Conservation (phyloP, 2,113 vertebrate species). For the Xenopus borealis region DNA sequence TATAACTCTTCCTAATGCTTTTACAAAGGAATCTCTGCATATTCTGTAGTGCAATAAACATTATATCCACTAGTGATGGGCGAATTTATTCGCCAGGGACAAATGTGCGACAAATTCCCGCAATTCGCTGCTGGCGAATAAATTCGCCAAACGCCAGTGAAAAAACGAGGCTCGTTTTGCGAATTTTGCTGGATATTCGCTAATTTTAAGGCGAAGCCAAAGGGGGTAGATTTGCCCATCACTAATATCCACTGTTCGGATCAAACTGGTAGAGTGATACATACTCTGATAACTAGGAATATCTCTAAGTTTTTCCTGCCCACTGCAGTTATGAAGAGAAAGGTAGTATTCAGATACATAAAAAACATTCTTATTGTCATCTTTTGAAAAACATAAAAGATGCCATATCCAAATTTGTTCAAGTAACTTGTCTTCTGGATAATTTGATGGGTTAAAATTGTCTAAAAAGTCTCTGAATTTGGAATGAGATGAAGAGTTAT, state of each 20-base stretch:
- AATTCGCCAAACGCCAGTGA: too few relatives aligned
- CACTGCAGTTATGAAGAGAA: background rate
- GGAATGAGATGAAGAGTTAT: background rate
- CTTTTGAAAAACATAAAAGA: background rate
- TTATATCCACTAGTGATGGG: too few relatives aligned
- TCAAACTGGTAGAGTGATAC: background rate
- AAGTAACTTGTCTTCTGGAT: slow-evolving; percentile 12
- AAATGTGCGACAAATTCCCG: too few relatives aligned
- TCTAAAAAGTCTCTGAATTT: background rate
- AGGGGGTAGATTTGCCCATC: too few relatives aligned
- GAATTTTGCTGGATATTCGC: too few relatives aligned
- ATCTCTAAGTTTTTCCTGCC: background rate
- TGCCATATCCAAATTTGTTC: background rate
- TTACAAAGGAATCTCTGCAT: background rate
- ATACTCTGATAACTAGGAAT: too few relatives aligned
- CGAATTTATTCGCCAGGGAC: too few relatives aligned
- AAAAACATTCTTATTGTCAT: background rate
- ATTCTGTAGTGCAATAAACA: background rate
- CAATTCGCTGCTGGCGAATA: too few relatives aligned
- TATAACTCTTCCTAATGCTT: too few relatives aligned
- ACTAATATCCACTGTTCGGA: background rate
- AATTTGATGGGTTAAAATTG: background rate
- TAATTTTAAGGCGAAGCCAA: too few relatives aligned
- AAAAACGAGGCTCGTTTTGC: too few relatives aligned
- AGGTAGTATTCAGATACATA: background rate